phyloP scores from a whole-genome alignment of 1,140 invertebrate species.

The Bombus confusus region DNA sequence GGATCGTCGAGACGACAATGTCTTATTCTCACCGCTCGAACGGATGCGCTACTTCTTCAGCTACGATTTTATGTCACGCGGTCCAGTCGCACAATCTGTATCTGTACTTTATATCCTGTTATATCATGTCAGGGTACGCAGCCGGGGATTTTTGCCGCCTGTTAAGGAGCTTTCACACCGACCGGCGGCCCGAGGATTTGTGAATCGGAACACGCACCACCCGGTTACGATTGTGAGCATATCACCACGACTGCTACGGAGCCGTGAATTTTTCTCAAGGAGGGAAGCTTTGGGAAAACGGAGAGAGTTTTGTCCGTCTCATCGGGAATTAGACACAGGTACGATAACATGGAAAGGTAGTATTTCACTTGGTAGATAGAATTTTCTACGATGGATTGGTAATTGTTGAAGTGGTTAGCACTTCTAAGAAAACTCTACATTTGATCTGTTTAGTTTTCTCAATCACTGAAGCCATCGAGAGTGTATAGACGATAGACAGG shows the following conservation, averaged over 20 bases:
- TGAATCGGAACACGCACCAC: background rate
- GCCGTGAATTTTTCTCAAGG: background rate
- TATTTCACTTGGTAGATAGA: background rate
- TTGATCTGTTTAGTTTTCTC: too few species aligned
- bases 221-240: background rate
- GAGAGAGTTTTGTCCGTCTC: background rate
- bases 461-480: too few species aligned
- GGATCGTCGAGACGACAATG: constrained; percentile 35
- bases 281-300: background rate
- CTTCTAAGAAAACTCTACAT: too few species aligned
- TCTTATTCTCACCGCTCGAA: constrained; percentile 19
- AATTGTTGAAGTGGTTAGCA: too few species aligned
- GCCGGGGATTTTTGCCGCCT: constrained; percentile 19
- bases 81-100: constrained; percentile 27
- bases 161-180: constrained; percentile 46
- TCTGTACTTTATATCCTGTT: constrained; percentile 59
- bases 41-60: background rate
- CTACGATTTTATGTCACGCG: constrained; percentile 58
- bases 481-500: too few species aligned
- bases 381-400: background rate
- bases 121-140: constrained; percentile 35
- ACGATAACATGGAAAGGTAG: background rate
- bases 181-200: background rate
- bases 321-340: too few species aligned
- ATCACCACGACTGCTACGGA: background rate